Evolutionary conservation across 2,888 invertebrate genomes (phyloP), one percentile per base, ranked within the genome.

Genomic region (Tachina lurida): DNA sequence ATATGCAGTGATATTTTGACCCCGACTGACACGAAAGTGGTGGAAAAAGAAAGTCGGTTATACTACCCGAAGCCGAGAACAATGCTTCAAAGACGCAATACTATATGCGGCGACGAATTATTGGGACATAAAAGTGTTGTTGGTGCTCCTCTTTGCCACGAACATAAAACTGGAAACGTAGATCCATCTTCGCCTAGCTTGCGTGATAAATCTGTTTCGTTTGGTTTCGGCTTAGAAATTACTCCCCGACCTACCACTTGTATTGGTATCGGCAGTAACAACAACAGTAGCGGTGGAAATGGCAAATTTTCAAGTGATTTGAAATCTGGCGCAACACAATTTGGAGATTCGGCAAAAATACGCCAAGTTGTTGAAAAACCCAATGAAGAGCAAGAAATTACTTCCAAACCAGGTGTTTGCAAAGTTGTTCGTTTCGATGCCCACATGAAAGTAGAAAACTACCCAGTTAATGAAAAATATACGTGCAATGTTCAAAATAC

Each of bases 31-130:
- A 82, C 90, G 1, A 93, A 93, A 73, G 90, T 90, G 1, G 89
- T 88, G 0, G 90, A 92, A 60, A 92, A 93, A 56, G 93, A 93
- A 82, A 90, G 90, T 60, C 91, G 97, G 52, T 93, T 97, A 90
- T 96, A 96, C 91, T 95, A 96, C 70, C 95, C 96, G 3, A 96
- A 96, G 92, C 97, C 97, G 10, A 94, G 96, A 81, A 94, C 95
- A 22, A 94, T 96, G 87, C 94, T 96, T 52, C 96, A 97, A 91
- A 94, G 98, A 13, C 94, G 98, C 19, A 97, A 98, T 88, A 97
- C 98, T 1, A 97, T 98, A 87, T 96, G 97, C 89, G 97, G 98
- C 17, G 96, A 96, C 89, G 95, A 96, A 93, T 95, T 96, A 89
- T 90, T 90, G 74, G 90, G 90, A 63, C 90, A 90, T 87, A 91